Evolutionary conservation across 2,888 invertebrate species (phyloP).

Genomic region (Agonopterix arenella): DNA sequence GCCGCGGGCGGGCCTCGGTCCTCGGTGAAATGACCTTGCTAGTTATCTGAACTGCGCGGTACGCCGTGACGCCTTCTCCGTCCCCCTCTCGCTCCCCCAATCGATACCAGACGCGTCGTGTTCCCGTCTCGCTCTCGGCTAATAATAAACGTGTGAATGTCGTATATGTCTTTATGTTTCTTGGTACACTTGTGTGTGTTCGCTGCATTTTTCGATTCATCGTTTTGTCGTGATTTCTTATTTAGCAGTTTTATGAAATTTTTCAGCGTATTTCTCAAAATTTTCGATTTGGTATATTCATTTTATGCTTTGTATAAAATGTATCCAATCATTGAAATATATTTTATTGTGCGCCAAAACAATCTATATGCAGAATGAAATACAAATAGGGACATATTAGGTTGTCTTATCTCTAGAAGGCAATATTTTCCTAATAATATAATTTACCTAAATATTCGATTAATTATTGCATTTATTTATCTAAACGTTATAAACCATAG

Average conservation of each 20-base stretch:
- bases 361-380: too few relatives aligned
- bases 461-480: too few relatives aligned
- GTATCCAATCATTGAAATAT: too few relatives aligned
- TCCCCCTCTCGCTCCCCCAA: slow-evolving; percentile 32
- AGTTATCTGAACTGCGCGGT: slow-evolving; percentile 49
- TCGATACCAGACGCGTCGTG: slow-evolving; percentile 40
- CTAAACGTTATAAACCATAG: too few relatives aligned
- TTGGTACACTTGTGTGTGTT: slow-evolving; percentile 26
- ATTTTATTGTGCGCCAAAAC: too few relatives aligned
- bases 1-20: slow-evolving; percentile 23
- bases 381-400: too few relatives aligned
- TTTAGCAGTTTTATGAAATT: slow-evolving; percentile 1
- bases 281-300: too few relatives aligned
- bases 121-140: slow-evolving; percentile 45
- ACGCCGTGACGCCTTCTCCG: slow-evolving; percentile 39
- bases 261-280: too few relatives aligned
- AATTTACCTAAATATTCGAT: too few relatives aligned
- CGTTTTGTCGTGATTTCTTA: slow-evolving; percentile 26
- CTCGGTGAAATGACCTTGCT: slow-evolving; percentile 61
- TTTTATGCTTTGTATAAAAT: too few relatives aligned
- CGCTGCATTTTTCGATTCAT: slow-evolving; percentile 39
- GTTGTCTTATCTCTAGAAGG: too few relatives aligned
- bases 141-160: slow-evolving; percentile 47
- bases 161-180: slow-evolving; percentile 10
- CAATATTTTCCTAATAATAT: too few relatives aligned